phyloP scores from a whole-genome alignment of 2,113 vertebrate species.

The Lagenorhynchus albirostris region DNA sequence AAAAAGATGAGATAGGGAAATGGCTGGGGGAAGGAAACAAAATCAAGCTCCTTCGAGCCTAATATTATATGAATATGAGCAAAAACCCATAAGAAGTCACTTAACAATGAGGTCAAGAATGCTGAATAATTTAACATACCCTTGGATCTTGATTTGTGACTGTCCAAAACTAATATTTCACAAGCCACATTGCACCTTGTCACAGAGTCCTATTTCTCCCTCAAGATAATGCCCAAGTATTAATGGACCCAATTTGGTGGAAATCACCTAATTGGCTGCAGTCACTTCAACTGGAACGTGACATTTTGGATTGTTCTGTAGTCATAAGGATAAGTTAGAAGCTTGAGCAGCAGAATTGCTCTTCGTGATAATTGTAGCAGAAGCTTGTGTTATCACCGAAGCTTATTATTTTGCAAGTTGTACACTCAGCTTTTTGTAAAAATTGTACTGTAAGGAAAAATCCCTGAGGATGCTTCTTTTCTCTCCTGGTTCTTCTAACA shows the following conservation, averaged over 20 bases:
- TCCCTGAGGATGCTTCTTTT: slow-evolving; percentile 55
- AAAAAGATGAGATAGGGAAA: background rate
- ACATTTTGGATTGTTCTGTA: slow-evolving; percentile 52
- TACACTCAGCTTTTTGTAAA: slow-evolving; percentile 73
- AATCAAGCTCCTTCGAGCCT: slow-evolving; percentile 37
- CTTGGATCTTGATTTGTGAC: slow-evolving; percentile 69
- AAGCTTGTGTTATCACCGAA: slow-evolving; percentile 50
- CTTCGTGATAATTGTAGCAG: slow-evolving; percentile 65
- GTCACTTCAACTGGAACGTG: slow-evolving; percentile 64
- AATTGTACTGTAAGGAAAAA: slow-evolving; percentile 65
- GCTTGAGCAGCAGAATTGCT: slow-evolving; percentile 45
- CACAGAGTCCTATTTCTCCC: slow-evolving; percentile 62
- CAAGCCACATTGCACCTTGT: slow-evolving; percentile 61
- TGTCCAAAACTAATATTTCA: slow-evolving; percentile 73
- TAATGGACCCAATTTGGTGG: slow-evolving; percentile 67
- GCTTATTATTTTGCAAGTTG: slow-evolving; percentile 75
- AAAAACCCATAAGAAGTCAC: slow-evolving; percentile 51
- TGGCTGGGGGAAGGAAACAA: background rate
- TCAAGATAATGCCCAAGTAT: slow-evolving; percentile 69
- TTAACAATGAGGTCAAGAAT: slow-evolving; percentile 69
- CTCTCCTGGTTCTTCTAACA: slow-evolving; percentile 26
- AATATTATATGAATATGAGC: slow-evolving; percentile 43
- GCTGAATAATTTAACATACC: slow-evolving; percentile 66
- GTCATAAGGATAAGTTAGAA: slow-evolving; percentile 36
- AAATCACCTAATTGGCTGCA: slow-evolving; percentile 73